Base-by-base conservation (phyloP, 2,113 vertebrate species). In the Amphilophus citrinellus region DNA sequence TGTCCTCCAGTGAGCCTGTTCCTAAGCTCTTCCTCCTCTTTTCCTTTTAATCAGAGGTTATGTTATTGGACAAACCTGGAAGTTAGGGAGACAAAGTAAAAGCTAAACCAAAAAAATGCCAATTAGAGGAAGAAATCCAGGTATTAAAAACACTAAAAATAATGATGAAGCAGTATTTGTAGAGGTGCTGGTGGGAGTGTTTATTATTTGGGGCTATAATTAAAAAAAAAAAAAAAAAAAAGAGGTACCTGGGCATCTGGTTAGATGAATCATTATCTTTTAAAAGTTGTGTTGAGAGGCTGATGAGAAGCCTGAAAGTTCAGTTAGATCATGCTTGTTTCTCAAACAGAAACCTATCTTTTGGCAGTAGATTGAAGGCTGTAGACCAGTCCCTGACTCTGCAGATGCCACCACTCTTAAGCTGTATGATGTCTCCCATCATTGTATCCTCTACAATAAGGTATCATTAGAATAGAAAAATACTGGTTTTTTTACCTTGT, bases 321-420 rank as follows among this genome's bases (percentile, higher is more conserved):
- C 50, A 32, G 66, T 73, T 71, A 20, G 66, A 17, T 53, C 66
- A 71, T 71, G 24, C 24, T 9, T 7, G 6, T 56, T 32, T 32
- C 10, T 73, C 17, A 73, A 27, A 27, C 10, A 56, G 47, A 30
- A 73, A 53, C 44, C 68, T 56, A 8, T 56, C 68, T 32, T 73
- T 73, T 73, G 47, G 68, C 68, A 73, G 68, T 30, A 73, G 27
- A 73, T 56, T 73, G 44, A 71, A 71, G 44, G 66, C 50, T 71
- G 66, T 32, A 47, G 42, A 71, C 24, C 3, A 71, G 44, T 30
- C 27, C 47, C 68, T 73, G 47, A 73, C 68, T 73, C 6, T 73
- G 47, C 47, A 56, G 47, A 14, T 73, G 44, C 47, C 47, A 56
- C 6, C 27, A 56, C 47, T 53, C 47, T 32, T 73, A 73, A 73